Evolutionary conservation across 2,113 vertebrate genomes (phyloP), one percentile per base, ranked within the genome.

Genomic region (Psephotus haematonotus): DNA sequence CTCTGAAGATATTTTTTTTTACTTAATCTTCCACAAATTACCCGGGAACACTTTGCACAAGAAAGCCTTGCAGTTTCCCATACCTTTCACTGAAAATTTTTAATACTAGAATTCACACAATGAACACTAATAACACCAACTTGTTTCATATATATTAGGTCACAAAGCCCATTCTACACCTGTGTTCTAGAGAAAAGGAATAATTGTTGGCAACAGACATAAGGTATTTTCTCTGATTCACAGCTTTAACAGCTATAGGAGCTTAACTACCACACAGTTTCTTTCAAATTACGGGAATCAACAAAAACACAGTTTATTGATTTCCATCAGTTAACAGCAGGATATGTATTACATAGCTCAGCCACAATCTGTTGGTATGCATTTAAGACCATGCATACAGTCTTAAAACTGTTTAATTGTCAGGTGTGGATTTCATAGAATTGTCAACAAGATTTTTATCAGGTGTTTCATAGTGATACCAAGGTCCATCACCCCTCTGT

Each of bases 401-500:
- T 53, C 47, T 52, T 33, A 63, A 70, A 75, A 77, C 28, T 43
- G 18, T 83, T 98, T 98, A 99, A 84, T 98, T 96, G 96, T 99
- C 99, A 59, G 99, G 99, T 41, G 95, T 78, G 39, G 98, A 47
- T 97, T 99, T 99, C 75, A 83, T 81, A 90, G 97, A 97, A 95
- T 98, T 23, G 95, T 99, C 98, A 65, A 98, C 89, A 6, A 99
- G 97, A 17, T 88, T 97, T 96, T 99, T 98, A 94, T 99, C 97
- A 23, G 97, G 20, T 4, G 98, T 98, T 19, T 97, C 80, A 11
- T 94, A 79, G 1, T 98, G 97, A 94, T 97, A 99, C 99, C 99
- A 99, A 22, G 99, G 98, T 13, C 99, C 99, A 41, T 99, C 99
- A 31, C 99, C 99, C 83, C 97, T 98, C 6, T 92, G 17, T 74